Evolutionary conservation across 2,113 vertebrate genomes (phyloP).

Genomic region (Oryzias javanicus): DNA sequence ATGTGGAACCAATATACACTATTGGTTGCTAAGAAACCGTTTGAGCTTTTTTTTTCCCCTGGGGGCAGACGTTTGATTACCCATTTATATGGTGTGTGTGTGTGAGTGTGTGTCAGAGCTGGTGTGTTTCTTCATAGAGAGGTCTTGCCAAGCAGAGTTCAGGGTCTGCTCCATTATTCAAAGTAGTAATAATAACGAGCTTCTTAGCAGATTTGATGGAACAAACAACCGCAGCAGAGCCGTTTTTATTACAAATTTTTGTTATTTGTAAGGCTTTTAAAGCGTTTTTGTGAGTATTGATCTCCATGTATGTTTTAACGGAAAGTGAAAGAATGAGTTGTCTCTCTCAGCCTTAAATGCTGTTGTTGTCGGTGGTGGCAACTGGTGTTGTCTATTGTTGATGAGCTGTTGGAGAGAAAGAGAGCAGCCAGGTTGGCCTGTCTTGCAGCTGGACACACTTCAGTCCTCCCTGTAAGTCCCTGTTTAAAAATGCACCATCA

Average conservation of each 20-base stretch:
- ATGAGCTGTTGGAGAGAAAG: slow-evolving; percentile 42
- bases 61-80: slow-evolving; percentile 68
- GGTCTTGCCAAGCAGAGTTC: slow-evolving; percentile 68
- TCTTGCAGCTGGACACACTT: slow-evolving; percentile 68
- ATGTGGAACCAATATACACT: slow-evolving; percentile 59
- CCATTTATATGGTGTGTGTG: slow-evolving; percentile 59
- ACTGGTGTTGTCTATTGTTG: slow-evolving; percentile 52
- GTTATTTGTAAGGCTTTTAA: slow-evolving; percentile 13
- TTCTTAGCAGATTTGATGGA: slow-evolving; percentile 58
- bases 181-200: slow-evolving; percentile 68
- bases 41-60: slow-evolving; percentile 47
- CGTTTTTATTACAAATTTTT: slow-evolving; percentile 32
- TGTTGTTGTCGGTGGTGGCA: slow-evolving; percentile 37
- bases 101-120: slow-evolving; percentile 10
- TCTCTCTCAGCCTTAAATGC: slow-evolving; percentile 20
- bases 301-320: slow-evolving; percentile 26
- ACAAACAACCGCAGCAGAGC: slow-evolving; percentile 48
- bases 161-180: slow-evolving; percentile 65
- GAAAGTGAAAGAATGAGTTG: slow-evolving; percentile 7
- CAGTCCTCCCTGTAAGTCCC: slow-evolving; percentile 59
- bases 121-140: slow-evolving; percentile 48
- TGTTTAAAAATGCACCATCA: slow-evolving; percentile 70
- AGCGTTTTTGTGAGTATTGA: slow-evolving; percentile 17
- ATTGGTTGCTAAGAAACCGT: slow-evolving; percentile 77
- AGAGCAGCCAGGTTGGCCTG: slow-evolving; percentile 59